Base-by-base conservation (phyloP, 2,888 invertebrate species). In the Notocelia uddmanniana region DNA sequence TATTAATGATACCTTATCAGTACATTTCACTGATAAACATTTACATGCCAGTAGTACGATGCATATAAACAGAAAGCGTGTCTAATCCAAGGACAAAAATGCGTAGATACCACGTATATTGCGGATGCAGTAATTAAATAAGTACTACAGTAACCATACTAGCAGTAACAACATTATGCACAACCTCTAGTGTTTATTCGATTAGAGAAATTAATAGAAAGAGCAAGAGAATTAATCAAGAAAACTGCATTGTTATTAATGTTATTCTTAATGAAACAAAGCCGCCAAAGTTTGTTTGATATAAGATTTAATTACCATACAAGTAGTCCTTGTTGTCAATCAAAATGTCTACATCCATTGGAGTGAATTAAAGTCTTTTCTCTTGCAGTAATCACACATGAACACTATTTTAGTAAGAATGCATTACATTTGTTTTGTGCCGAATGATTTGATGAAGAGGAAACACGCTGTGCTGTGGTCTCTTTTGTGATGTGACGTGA, bases 281-380 rank as follows among this genome's bases (percentile, higher is more conserved):
- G 79, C 84, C 83, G 85, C 82, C 84, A 71, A 69, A 75, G n/a
- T 18, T 21, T 41, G n/a, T 34, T 23, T 45, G 23, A 41, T 41
- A 18, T 21, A 31, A n/a, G 37, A 45, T 55, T 15, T 76, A 81
- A 69, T 87, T 90, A 93, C 92, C 91, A 76, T 90, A 90, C 69
- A 91, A 84, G 76, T 83, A 87, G 76, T 89, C 88, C 80, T 89
- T 92, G 78, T 81, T 87, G 58, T 87, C 90, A 74, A 89, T 80
- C 59, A 90, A 79, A 76, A 90, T 86, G 79, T 92, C 91, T 72
- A 85, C 83, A 84, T 93, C 92, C 93, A 96, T 96, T 77, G 74
- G 71, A 73, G 72, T 68, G 58, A 19, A 48, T 66, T 8, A 19
- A 66, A 54, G 18, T 55, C 8, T 3, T 45, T 55, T 15, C 2